Percentiles rank a stretch among this genome's conserved stretches.
phyloP scores from a whole-genome alignment of 2,113 vertebrate genomes.

The Otolemur garnettii region DNA sequence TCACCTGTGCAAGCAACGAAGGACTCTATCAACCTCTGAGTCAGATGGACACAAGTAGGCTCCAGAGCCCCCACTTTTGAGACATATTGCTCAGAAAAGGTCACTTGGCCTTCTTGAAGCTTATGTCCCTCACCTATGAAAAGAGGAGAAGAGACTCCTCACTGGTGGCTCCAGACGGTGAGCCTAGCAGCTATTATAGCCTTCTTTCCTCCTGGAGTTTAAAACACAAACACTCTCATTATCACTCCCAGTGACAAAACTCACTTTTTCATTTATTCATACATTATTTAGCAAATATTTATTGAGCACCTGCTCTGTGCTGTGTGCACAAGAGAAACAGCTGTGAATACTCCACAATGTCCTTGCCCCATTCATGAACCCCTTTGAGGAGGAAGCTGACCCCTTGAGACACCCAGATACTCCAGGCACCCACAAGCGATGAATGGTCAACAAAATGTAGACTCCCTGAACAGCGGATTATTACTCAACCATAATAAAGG shows the following conservation, averaged over 20 bases:
- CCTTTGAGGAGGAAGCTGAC: not conserved
- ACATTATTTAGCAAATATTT: not conserved
- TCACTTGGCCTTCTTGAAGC: not conserved
- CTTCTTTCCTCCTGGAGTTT: fast-evolving
- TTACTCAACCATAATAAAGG: not conserved
- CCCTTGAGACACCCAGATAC: fast-evolving
- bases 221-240: fast-evolving
- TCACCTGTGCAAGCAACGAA: not conserved
- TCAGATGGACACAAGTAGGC: fast-evolving
- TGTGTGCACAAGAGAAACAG: fast-evolving
- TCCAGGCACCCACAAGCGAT: not conserved
- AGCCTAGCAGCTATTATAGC: not conserved
- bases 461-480: fast-evolving
- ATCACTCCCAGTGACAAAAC: fast-evolving
- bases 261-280: fast-evolving
- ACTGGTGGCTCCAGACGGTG: fast-evolving
- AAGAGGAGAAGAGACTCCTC: not conserved
- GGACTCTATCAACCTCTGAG: not conserved
- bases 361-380: fast-evolving
- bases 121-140: fast-evolving
- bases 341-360: not conserved
- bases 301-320: fast-evolving
- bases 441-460: fast-evolving
- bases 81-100: fast-evolving
- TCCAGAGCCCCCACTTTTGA: not conserved